A percentile compares a stretch with the other conserved stretches of the same genome.
Evolutionary conservation across 2,888 invertebrate species (phyloP).

Genomic region (Papilio protenor): DNA sequence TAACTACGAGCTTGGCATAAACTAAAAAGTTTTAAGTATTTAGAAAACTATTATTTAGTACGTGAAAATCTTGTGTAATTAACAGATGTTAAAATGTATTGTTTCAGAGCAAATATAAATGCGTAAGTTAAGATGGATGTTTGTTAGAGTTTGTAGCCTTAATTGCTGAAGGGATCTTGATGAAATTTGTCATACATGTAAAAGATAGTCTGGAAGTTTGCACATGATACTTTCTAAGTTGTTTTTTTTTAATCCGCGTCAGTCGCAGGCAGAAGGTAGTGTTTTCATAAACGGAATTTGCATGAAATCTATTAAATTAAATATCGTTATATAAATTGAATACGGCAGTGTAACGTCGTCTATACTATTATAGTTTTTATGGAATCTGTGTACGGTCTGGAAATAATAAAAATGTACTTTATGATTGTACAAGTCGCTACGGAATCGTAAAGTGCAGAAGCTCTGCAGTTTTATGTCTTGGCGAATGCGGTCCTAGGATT

Average conservation of each 20-base stretch:
- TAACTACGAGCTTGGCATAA: background rate
- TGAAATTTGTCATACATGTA: too few relatives aligned
- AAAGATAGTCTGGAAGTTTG: too few relatives aligned
- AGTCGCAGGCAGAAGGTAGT: background rate
- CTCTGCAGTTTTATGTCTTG: constrained; percentile 43
- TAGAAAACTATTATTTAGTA: too few relatives aligned
- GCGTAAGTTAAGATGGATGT: too few relatives aligned
- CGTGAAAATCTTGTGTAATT: too few relatives aligned
- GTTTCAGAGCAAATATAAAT: too few relatives aligned
- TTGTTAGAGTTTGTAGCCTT: too few relatives aligned
- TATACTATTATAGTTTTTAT: constrained; percentile 37
- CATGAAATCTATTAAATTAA: background rate
- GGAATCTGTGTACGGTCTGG: constrained; percentile 41
- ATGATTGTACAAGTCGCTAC: constrained; percentile 40
- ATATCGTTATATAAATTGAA: constrained; percentile 2
- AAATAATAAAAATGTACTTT: constrained; percentile 43
- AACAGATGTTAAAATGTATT: too few relatives aligned
- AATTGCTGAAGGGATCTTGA: too few relatives aligned
- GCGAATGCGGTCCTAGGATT: constrained; percentile 41
- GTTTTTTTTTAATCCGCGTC: too few relatives aligned
- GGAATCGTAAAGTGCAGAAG: constrained; percentile 44
- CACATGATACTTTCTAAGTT: too few relatives aligned
- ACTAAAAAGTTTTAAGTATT: too few relatives aligned
- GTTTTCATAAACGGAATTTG: background rate
- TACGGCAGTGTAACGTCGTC: constrained; percentile 7